Conservation (phyloP, 37 sponge, comb jelly and placozoan species). For the Chondrosia reniformis region DNA sequence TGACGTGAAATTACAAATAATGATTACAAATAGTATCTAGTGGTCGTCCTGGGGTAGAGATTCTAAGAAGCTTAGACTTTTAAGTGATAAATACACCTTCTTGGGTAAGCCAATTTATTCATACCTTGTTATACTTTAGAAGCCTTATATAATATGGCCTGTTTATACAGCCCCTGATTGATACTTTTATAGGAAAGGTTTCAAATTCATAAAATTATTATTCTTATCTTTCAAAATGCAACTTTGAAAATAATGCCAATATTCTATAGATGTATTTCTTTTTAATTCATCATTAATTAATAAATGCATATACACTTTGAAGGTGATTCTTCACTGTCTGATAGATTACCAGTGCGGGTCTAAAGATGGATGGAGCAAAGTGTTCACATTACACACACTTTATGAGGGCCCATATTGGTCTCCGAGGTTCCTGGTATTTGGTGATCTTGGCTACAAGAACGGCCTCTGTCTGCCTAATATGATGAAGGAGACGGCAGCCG, state of each 20-base stretch:
- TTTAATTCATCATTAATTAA: too few species aligned
- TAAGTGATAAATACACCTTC: background rate
- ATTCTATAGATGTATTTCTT: too few species aligned
- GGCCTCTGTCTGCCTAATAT: background rate
- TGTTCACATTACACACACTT: slow-evolving; percentile 13
- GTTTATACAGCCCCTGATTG: too few species aligned
- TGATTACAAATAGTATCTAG: background rate
- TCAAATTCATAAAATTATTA: too few species aligned
- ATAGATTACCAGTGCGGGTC: slow-evolving; percentile 13
- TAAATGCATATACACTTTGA: background rate
- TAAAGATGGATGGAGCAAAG: slow-evolving; percentile 21
- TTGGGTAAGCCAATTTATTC: too few species aligned
- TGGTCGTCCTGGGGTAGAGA: background rate
- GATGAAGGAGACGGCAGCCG: background rate
- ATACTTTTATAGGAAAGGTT: too few species aligned
- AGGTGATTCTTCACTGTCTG: background rate
- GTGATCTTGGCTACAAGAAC: slow-evolving; percentile 26
- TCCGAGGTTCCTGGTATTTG: slow-evolving; percentile 29
- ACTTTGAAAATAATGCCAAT: too few species aligned
- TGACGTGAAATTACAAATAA: background rate
- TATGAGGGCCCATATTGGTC: slow-evolving; percentile 25
- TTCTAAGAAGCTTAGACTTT: background rate
- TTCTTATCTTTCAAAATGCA: too few species aligned
- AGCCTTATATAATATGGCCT: too few species aligned
- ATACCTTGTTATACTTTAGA: too few species aligned